Evolutionary conservation across 2,113 vertebrate species (phyloP).

Genomic region (Urocynchramus pylzowi): DNA sequence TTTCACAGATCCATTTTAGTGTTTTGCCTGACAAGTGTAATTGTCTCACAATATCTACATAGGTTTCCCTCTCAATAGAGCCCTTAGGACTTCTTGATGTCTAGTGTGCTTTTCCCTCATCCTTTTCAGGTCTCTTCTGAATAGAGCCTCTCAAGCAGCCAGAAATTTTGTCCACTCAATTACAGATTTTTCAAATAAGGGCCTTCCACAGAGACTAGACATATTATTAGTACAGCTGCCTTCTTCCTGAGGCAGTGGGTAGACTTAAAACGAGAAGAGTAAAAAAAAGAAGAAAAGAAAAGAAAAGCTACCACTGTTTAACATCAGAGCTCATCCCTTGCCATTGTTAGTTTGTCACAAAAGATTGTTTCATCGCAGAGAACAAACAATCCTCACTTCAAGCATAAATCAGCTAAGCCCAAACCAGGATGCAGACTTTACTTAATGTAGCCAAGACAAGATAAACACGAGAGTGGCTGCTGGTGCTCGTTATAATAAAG

Average conservation of each 20-base stretch:
- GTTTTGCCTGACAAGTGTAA: not conserved
- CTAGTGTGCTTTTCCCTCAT: not conserved
- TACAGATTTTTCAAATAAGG: conserved; percentile 61
- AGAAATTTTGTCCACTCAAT: conserved; percentile 68
- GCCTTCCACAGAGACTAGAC: conserved; percentile 35
- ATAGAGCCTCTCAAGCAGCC: conserved; percentile 48
- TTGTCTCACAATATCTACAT: not conserved
- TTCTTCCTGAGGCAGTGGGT: not conserved
- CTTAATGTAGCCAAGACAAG: not conserved
- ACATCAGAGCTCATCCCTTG: not conserved
- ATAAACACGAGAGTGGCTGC: not conserved
- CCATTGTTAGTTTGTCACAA: not conserved
- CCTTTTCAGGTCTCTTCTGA: conserved; percentile 53
- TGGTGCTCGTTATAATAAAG: not conserved
- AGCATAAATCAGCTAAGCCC: not conserved
- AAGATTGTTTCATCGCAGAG: not conserved
- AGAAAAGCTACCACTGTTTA: not conserved
- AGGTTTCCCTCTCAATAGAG: conserved; percentile 2
- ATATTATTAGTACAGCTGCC: conserved; percentile 18
- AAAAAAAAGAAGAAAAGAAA: not conserved
- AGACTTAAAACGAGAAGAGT: not conserved
- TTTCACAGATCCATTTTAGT: not conserved
- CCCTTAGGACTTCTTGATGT: not conserved
- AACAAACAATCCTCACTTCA: not conserved
- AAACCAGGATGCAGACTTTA: not conserved